These are phyloP conservation scores for Dendrocincla fuliginosa DNA, from an alignment of 2,797 vertebrate genomes.

Conservation along the genomic window DNA sequence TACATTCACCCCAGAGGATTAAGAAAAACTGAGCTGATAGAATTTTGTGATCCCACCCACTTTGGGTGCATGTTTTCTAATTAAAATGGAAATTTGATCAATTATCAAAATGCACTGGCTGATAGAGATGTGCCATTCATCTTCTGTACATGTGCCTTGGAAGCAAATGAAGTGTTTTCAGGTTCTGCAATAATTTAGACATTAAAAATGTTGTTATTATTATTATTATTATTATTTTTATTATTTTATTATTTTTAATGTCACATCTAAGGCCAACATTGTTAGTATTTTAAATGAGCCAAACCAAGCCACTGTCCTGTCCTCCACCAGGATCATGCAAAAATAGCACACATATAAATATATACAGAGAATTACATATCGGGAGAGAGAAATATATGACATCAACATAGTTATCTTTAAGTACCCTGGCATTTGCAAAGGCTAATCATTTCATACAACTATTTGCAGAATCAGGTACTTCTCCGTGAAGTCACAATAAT, in stretches of 20 bases:
- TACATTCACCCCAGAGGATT: slow-evolving; percentile 29
- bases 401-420: not conserved
- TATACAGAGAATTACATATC: not conserved
- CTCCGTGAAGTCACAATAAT: not conserved
- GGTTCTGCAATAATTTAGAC: slow-evolving; percentile 14
- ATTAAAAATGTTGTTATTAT: not conserved
- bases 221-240: not conserved
- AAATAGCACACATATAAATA: not conserved
- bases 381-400: not conserved
- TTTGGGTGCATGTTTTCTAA: slow-evolving; percentile 50
- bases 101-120: slow-evolving; percentile 50
- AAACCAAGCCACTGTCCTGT: not conserved
- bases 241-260: not conserved
- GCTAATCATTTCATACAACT: not conserved
- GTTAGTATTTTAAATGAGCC: not conserved
- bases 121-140: slow-evolving; percentile 40
- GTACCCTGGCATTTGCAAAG: slow-evolving; percentile 4
- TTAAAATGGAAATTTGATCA: slow-evolving; percentile 71
- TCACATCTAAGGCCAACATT: not conserved
- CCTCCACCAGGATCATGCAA: not conserved
- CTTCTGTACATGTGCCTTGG: not conserved
- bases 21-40: slow-evolving; percentile 45
- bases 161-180: slow-evolving; percentile 14
- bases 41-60: slow-evolving; percentile 48
- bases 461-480: not conserved